Conservation (phyloP, 2,797 vertebrate species). For the Gouania willdenowi region DNA sequence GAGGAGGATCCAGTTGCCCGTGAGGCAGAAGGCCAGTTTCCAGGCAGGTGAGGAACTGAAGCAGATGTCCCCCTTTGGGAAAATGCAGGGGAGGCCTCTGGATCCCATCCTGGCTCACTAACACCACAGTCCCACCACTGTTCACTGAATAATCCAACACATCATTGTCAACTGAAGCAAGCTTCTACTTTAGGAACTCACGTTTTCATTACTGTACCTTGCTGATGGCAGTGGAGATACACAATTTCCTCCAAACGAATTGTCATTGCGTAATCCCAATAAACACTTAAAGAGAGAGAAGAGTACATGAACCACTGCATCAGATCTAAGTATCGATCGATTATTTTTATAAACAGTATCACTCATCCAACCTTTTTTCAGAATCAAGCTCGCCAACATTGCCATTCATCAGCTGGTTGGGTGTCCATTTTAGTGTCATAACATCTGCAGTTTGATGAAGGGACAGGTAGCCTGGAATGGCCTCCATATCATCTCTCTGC, state of each 20-base stretch:
- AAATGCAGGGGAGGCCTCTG: slow-evolving; percentile 94
- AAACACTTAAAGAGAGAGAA: slow-evolving; percentile 77
- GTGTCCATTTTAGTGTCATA: slow-evolving; percentile 98
- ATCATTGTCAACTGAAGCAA: neutral
- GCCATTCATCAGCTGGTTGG: slow-evolving; percentile 98
- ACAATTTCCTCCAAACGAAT: slow-evolving; percentile 97
- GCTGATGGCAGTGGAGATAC: slow-evolving; percentile 97
- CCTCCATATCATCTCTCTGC: slow-evolving; percentile 95
- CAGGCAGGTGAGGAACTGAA: slow-evolving; percentile 97
- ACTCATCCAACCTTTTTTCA: slow-evolving; percentile 94
- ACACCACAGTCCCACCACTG: slow-evolving; percentile 93
- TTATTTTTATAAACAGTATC: too few species aligned
- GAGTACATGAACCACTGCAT: slow-evolving; percentile 1
- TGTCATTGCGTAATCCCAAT: slow-evolving; percentile 98
- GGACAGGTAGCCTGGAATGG: slow-evolving; percentile 93
- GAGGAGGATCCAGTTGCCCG: slow-evolving; percentile 92
- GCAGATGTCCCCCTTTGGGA: slow-evolving; percentile 90
- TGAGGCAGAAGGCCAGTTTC: slow-evolving; percentile 95
- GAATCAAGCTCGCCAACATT: slow-evolving; percentile 92
- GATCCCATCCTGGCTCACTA: slow-evolving; percentile 98
- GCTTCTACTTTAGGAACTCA: too few species aligned
- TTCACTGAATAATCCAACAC: slow-evolving; percentile 77
- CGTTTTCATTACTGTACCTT: slow-evolving; percentile 85
- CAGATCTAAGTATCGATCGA: neutral
- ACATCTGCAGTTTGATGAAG: slow-evolving; percentile 93